These are phyloP conservation scores for Pseudococcus jackbeardsleyi DNA, from an alignment of 2,888 invertebrate species.

Conservation along the genomic window DNA sequence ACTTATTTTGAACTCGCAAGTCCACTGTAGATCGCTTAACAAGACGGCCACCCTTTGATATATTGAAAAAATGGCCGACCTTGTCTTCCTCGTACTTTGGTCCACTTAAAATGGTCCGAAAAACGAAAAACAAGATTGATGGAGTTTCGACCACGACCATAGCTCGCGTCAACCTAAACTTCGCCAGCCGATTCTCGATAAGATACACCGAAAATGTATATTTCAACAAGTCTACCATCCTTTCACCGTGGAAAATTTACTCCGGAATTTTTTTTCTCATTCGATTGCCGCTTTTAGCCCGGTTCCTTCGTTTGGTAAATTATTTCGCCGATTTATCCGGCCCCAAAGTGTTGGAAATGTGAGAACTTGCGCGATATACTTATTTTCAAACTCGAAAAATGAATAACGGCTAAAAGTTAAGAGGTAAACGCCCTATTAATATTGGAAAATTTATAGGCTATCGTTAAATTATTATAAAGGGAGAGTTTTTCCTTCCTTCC, in stretches of 20 bases:
- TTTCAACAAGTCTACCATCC: constrained; percentile 17
- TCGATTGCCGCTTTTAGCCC: neutral
- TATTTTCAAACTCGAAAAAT: constrained; percentile 36
- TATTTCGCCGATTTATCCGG: constrained; percentile 17
- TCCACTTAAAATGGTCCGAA: constrained; percentile 46
- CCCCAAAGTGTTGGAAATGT: neutral
- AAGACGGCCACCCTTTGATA: constrained; percentile 50
- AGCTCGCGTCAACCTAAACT: neutral
- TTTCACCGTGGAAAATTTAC: neutral
- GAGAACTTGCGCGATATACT: neutral
- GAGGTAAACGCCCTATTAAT: constrained; percentile 50
- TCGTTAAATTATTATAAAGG: constrained; percentile 34
- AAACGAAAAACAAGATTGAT: constrained; percentile 59
- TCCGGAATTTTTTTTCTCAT: neutral
- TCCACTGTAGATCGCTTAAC: constrained; percentile 53
- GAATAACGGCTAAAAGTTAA: constrained; percentile 48
- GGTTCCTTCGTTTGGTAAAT: neutral
- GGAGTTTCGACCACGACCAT: constrained; percentile 45
- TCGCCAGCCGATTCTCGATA: neutral
- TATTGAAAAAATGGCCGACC: constrained; percentile 62
- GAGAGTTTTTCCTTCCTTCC: neutral
- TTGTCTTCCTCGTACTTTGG: constrained; percentile 30
- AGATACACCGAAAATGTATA: constrained; percentile 11
- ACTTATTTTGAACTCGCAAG: constrained; percentile 30
- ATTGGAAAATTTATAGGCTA: constrained; percentile 45